Percentiles rank a stretch among this genome's conserved stretches.
phyloP scores from a whole-genome alignment of 2,797 vertebrate genomes.

The Arctocebus calabarensis region DNA sequence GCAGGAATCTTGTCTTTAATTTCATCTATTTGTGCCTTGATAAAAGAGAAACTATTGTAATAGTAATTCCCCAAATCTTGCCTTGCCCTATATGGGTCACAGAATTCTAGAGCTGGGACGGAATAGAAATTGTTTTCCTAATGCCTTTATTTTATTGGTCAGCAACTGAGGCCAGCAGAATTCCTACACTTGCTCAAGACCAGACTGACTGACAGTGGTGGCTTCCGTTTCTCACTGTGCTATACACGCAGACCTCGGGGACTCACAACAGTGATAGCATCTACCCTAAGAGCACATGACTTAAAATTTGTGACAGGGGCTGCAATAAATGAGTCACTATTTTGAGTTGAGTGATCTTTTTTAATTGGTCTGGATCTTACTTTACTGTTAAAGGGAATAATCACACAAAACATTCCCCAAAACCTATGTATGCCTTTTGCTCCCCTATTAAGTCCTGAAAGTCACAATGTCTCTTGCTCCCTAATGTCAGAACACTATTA shows the following conservation, averaged over 20 bases:
- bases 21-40: neutral
- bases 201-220: neutral
- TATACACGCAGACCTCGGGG: neutral
- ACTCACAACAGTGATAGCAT: neutral
- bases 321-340: neutral
- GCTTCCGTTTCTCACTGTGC: neutral
- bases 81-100: neutral
- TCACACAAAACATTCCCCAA: neutral
- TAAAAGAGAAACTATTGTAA: neutral
- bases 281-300: neutral
- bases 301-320: neutral
- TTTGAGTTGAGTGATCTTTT: constrained; percentile 20
- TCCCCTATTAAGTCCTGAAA: neutral
- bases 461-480: neutral
- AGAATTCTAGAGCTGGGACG: constrained; percentile 1
- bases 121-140: neutral
- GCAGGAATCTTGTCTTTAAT: constrained; percentile 31
- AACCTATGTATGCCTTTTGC: neutral
- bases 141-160: neutral
- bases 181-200: neutral
- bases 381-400: neutral
- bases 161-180: neutral
- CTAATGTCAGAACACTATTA: neutral
- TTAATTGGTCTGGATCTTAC: neutral
- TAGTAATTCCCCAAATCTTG: neutral